Evolutionary conservation across 2,888 invertebrate species (phyloP), one percentile per base, ranked within the genome.

Genomic region (Synanthedon andrenaeformis): DNA sequence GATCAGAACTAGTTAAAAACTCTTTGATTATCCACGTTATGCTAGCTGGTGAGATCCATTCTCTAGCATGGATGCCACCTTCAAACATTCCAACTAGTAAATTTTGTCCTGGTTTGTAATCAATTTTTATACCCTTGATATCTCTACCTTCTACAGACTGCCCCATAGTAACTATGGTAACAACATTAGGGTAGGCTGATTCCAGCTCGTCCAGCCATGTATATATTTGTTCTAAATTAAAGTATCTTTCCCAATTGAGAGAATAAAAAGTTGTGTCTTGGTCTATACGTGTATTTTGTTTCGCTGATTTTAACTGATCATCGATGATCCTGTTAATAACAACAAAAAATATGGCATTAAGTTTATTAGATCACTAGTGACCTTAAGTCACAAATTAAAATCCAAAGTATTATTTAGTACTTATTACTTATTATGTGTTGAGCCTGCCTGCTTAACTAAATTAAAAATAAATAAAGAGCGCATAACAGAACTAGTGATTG

Each of bases 11-110:
- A 0, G 89, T 91, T 8, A 94, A 70, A 17, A 94, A 70, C 70
- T 92, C 88, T 65, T 93, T 90, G 13, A 93, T 89, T 35, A 94
- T 88, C 77, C 89, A 92, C 0, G 91, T 90, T 0, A 90, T 89
- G 0, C 89, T 87, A 0, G 90, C 90, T 3, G 92, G 86, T 0
- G 89, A 80, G 19, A 92, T 92, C 92, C 92, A 95, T 77, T 95
- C 95, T 50, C 94, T 89, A 0, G 93, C 92, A 69, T 93, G 93
- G 54, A 93, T 90, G 4, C 88, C 86, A 14, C 87, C 89, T 72
- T 92, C 91, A 51, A 91, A 82, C 51, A 92, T 82, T 14, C 88
- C 90, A 53, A 77, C 69, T 0, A 65, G 54, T 53, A 88, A 86
- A 50, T 88, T 70, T 49, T 67, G 74, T 59, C 73, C 70, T 1